These are phyloP conservation scores for Menura novaehollandiae DNA, from an alignment of 2,113 vertebrate genomes.

Conservation along the genomic window DNA sequence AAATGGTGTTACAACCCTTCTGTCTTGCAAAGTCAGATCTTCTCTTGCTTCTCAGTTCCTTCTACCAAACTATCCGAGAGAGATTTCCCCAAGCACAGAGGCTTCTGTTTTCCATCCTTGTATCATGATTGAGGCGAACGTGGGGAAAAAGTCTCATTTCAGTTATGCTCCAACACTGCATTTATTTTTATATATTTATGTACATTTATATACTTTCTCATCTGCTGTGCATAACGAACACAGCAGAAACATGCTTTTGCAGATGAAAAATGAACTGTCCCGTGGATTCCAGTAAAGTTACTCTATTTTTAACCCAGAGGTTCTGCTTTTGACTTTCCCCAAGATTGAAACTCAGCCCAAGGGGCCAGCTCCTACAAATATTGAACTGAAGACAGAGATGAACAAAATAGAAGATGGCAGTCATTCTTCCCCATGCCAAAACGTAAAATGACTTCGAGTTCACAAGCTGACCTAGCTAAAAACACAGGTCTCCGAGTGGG, in stretches of 20 bases:
- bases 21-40: neutral
- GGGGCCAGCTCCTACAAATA: neutral
- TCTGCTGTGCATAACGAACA: neutral
- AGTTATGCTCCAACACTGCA: neutral
- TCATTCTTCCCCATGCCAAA: neutral
- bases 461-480: neutral
- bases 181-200: neutral
- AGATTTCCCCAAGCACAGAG: neutral
- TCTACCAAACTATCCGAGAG: neutral
- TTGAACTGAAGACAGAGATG: neutral
- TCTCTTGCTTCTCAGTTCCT: neutral
- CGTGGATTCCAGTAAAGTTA: neutral
- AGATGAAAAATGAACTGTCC: neutral
- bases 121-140: neutral
- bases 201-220: neutral
- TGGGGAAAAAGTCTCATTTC: neutral
- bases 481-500: fast-evolving
- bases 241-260: neutral
- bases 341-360: neutral
- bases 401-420: neutral
- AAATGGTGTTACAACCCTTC: neutral
- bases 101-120: neutral
- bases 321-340: neutral
- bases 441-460: neutral
- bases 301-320: neutral